Percentiles rank a stretch among this genome's conserved stretches.
phyloP scores from a whole-genome alignment of 1,140 invertebrate genomes.

The Lepidurus couesii region DNA sequence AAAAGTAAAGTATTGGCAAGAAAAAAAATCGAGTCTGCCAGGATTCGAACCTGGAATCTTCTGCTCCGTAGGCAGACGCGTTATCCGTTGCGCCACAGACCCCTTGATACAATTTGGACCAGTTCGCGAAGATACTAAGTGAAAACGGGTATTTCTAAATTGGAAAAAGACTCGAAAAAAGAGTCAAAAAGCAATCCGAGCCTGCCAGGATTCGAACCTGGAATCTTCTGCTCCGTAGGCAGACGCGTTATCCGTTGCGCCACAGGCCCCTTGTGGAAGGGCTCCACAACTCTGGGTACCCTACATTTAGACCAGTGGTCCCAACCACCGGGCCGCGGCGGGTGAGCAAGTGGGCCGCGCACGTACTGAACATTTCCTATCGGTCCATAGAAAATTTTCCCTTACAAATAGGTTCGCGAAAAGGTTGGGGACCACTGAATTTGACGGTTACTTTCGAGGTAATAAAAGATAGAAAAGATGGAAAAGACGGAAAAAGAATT shows the following conservation, averaged over 20 bases:
- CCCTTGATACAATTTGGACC: conserved; percentile 31
- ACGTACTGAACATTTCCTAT: too few relatives aligned
- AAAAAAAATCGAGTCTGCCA: conserved; percentile 42
- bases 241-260: conserved; percentile 48
- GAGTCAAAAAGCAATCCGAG: conserved; percentile 38
- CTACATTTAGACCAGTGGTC: neutral
- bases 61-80: conserved; percentile 48
- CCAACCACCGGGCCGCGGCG: too few relatives aligned
- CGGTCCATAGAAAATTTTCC: too few relatives aligned
- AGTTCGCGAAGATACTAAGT: neutral
- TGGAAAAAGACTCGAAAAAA: neutral
- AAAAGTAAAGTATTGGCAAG: too few relatives aligned
- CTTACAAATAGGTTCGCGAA: neutral
- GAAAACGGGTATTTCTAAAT: neutral
- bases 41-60: conserved; percentile 47
- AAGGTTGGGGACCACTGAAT: neutral
- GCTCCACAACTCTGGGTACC: neutral
- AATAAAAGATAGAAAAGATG: conserved; percentile 28
- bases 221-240: conserved; percentile 47
- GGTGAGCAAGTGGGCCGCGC: too few relatives aligned
- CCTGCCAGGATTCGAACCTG: conserved; percentile 46
- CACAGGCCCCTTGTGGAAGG: conserved; percentile 38
- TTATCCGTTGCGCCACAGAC: conserved; percentile 47
- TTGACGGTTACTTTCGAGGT: neutral
- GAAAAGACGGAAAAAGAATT: conserved; percentile 36